A percentile compares a stretch with the other conserved stretches of the same genome.
These are phyloP conservation scores for Misgurnus mizolepis DNA, from an alignment of 2,113 vertebrate species.

Conservation along the genomic window DNA sequence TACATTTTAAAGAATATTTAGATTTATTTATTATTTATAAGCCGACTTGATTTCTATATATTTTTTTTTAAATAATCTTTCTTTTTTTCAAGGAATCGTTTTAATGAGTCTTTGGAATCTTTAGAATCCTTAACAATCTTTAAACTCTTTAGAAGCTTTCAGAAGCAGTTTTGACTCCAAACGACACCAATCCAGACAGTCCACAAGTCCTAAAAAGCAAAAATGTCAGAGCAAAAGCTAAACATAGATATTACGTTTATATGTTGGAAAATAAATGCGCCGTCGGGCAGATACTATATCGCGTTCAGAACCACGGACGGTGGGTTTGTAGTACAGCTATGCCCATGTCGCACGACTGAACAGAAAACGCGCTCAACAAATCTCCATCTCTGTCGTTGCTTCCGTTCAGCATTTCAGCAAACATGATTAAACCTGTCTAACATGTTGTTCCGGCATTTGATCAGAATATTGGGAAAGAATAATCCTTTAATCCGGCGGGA, in stretches of 20 bases:
- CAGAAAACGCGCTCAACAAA: background rate
- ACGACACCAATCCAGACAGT: background rate
- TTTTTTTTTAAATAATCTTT: too few relatives aligned
- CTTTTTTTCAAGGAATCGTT: too few relatives aligned
- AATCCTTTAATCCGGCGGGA: constrained; percentile 43
- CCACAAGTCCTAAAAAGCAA: background rate
- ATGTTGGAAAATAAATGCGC: background rate
- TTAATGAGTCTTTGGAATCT: background rate
- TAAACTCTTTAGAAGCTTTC: background rate
- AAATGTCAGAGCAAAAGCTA: background rate
- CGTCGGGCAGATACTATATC: constrained; percentile 5
- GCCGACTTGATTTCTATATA: too few relatives aligned
- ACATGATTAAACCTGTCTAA: constrained; percentile 17
- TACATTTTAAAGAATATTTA: too few relatives aligned
- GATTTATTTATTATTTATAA: too few relatives aligned
- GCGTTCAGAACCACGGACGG: background rate
- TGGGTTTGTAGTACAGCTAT: constrained; percentile 14
- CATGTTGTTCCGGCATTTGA: constrained; percentile 31
- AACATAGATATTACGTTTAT: background rate
- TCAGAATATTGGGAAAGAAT: constrained; percentile 32
- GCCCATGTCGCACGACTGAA: background rate
- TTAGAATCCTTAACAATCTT: background rate
- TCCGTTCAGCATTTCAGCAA: background rate
- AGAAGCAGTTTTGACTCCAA: background rate
- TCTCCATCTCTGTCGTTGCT: constrained; percentile 11